phyloP scores from a whole-genome alignment of 2,113 vertebrate species.

The Ammospiza caudacuta region DNA sequence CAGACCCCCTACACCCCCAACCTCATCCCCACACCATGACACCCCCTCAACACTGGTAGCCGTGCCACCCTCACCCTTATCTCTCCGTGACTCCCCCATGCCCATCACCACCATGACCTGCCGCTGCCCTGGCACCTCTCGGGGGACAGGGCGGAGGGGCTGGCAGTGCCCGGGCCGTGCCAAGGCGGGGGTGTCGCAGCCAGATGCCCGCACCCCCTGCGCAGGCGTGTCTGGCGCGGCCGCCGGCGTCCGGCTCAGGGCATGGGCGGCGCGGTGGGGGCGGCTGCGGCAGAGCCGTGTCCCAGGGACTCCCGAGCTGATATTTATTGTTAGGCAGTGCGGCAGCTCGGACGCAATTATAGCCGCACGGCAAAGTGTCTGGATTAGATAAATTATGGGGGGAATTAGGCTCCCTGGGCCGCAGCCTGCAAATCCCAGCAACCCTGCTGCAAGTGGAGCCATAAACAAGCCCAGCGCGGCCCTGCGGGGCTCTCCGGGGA shows the following conservation, averaged over 20 bases:
- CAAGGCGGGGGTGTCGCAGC: neutral
- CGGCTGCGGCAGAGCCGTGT: slow-evolving; percentile 60
- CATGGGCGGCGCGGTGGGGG: slow-evolving; percentile 14
- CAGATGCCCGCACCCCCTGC: neutral
- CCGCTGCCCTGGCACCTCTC: neutral
- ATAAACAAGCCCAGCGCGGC: neutral
- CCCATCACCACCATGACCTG: rapidly evolving
- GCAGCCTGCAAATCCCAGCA: slow-evolving; percentile 52
- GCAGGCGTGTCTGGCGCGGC: neutral
- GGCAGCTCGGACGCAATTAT: slow-evolving; percentile 33
- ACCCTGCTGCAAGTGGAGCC: neutral
- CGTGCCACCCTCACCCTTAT: neutral
- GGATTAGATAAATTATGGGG: slow-evolving; percentile 57
- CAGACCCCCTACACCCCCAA: neutral
- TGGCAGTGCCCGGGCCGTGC: rapidly evolving
- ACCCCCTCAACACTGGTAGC: rapidly evolving
- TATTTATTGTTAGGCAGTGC: slow-evolving; percentile 72
- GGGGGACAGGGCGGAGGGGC: rapidly evolving
- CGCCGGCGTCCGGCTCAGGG: neutral
- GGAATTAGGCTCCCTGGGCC: slow-evolving; percentile 48
- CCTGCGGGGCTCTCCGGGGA: neutral
- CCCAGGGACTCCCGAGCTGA: slow-evolving; percentile 35
- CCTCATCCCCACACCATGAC: rapidly evolving
- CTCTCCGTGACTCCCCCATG: neutral
- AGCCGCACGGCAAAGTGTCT: slow-evolving; percentile 5